Percentiles rank a stretch among this genome's conserved stretches.
Conservation (phyloP, 2,888 invertebrate genomes). For the Busseola fusca region DNA sequence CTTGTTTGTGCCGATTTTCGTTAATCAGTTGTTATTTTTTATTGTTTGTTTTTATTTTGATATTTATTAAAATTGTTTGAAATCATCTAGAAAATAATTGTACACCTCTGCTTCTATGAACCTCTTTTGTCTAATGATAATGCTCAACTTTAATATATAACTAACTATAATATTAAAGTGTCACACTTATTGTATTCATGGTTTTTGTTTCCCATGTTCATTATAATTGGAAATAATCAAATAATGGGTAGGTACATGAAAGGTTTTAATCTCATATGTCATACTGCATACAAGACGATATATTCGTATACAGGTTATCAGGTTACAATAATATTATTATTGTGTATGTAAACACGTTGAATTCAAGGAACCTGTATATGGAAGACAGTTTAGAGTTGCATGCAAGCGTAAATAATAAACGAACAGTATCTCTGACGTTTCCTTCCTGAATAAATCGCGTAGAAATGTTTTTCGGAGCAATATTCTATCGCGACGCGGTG, state of each 20-base stretch:
- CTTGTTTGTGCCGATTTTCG: too few relatives aligned
- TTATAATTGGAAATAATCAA: neutral
- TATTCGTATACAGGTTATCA: neutral
- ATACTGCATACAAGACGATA: neutral
- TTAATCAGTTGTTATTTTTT: too few relatives aligned
- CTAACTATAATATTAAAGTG: too few relatives aligned
- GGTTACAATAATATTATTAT: constrained; percentile 3
- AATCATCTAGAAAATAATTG: too few relatives aligned
- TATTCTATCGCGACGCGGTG: constrained; percentile 8
- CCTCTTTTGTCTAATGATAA: too few relatives aligned
- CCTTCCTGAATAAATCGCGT: constrained; percentile 24
- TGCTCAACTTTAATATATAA: too few relatives aligned
- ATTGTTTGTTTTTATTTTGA: too few relatives aligned
- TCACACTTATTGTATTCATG: neutral
- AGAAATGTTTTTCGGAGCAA: constrained; percentile 1
- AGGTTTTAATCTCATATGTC: neutral
- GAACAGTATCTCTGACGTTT: neutral
- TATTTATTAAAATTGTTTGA: too few relatives aligned
- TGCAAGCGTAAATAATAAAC: constrained; percentile 29
- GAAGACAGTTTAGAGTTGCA: constrained; percentile 7
- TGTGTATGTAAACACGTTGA: neutral
- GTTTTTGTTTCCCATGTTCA: neutral
- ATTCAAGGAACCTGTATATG: neutral
- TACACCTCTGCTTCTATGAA: too few relatives aligned
- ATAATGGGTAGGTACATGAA: neutral